Percentiles rank a stretch among this genome's conserved stretches.
Conservation (phyloP, 2,797 vertebrate species). For the Enteromius mattozi region DNA sequence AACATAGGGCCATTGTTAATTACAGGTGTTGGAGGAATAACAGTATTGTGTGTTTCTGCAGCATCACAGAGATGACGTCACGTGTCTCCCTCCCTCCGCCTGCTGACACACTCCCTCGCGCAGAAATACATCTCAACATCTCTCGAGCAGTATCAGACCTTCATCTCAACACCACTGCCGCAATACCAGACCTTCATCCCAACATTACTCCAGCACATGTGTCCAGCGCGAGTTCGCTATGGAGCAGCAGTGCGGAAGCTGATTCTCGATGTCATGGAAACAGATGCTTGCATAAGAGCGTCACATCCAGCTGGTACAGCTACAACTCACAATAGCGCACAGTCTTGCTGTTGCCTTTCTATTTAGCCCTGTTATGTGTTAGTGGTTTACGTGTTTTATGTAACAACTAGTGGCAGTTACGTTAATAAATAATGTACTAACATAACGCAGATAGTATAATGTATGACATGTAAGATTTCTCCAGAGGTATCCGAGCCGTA, state of each 20-base stretch:
- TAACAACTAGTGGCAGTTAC: not conserved
- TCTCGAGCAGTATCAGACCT: not conserved
- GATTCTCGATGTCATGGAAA: conserved; percentile 41
- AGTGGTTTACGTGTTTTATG: not conserved
- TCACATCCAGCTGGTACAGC: conserved; percentile 21
- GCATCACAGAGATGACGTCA: conserved; percentile 18
- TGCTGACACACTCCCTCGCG: conserved; percentile 30
- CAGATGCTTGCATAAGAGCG: conserved; percentile 26
- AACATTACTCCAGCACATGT: not conserved
- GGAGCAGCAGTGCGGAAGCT: conserved; percentile 1
- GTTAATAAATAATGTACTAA: not conserved
- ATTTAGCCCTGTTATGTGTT: not conserved
- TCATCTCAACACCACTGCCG: not conserved
- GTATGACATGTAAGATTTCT: not conserved
- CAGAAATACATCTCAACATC: conserved; percentile 11
- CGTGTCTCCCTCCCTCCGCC: conserved; percentile 49
- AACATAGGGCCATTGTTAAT: too few species aligned
- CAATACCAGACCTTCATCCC: not conserved
- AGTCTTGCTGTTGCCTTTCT: not conserved
- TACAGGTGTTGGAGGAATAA: too few species aligned
- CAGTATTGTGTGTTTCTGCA: not conserved
- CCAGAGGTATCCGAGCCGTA: not conserved
- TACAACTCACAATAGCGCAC: conserved; percentile 3
- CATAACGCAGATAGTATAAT: not conserved
- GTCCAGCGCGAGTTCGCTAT: not conserved